Base-by-base conservation (phyloP, 2,113 vertebrate genomes). In the Lasiurus borealis region DNA sequence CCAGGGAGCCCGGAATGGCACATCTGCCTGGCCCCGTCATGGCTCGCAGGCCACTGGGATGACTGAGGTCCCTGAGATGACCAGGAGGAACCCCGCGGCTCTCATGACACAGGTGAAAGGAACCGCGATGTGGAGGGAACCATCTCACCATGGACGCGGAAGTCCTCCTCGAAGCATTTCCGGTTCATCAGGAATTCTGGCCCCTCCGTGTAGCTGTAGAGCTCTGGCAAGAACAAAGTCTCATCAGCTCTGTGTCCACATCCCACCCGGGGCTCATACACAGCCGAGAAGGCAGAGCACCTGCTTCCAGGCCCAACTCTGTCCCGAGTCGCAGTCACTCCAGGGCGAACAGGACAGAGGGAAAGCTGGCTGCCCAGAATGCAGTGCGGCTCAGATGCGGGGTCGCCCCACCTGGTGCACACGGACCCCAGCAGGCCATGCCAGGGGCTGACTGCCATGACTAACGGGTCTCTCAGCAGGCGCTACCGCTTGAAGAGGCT, bases 171-270 rank as follows among this genome's bases (percentile, higher is more conserved):
- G 75, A 99, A 99, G 97, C 99, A 99, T 96, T 99, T 99, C 68
- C 99, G 98, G 97, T 99, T 99, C 78, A 99, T 98, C 94, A 98
- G 97, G 97, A 99, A 99, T 97, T 99, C 99, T 0, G 99, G 99
- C 40, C 99, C 99, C 97, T 99, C 99, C 0, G 99, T 99, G 95
- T 99, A 99, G 97, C 99, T 99, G 98, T 99, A 99, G 8, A 99
- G 98, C 97, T 99, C 99, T 99, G 96, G 27, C 36, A 62, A 97
- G 64, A 86, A 91, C 85, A 95, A 86, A 93, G 40, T 23, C 27
- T 64, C 12, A 29, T 96, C 57, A 75, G 71, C 14, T 62, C 84
- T 16, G 18, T 6, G 16, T 31, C 62, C 31, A 76, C 16, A 29
- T 5, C 13, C 64, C 50, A 78, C 5, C 52, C 44, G 46, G n/a